Evolutionary conservation across 2,113 vertebrate species (phyloP), one percentile per base, ranked within the genome.

Genomic region (Psophia crepitans): DNA sequence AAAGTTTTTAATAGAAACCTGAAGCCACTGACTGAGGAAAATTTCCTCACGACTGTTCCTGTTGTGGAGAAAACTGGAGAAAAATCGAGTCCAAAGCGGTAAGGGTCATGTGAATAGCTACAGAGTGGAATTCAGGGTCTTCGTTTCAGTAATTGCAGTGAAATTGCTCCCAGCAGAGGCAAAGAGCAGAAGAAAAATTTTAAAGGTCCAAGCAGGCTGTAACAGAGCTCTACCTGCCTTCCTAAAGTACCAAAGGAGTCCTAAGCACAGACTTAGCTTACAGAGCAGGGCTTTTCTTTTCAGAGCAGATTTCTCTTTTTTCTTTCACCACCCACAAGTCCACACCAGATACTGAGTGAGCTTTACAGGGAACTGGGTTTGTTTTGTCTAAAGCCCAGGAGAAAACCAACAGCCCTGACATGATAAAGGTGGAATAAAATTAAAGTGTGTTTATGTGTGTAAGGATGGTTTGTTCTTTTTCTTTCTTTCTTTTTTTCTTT

Each of bases 1-100:
- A 93, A 95, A 95, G 91, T 92, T 97, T 97, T 90, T 94, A 87
- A 87, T 95, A 89, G 95, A 97, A 96, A 94, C 88, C 74, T 92
- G 86, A 94, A 95, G 92, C 78, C 93, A 90, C 54, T 54, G 63
- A 73, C 86, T 87, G 86, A 84, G 87, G 74, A 94, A 95, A 94
- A 95, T 89, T 90, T 90, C 83, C 54, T 96, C 70, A 87, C 5
- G 1, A 90, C 73, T 84, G 58, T 96, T 96, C 94, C 64, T 96
- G 91, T 97, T 91, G 75, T 74, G 80, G 91, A 95, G 82, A 96
- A 96, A 96, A 97, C 94, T 94, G 87, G 76, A 88, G 82, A 63
- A 95, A 93, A 93, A 96, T 81, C 73, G 83, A 97, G 89, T 80
- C 87, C 43, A 30, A 94, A 95, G 61, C 51, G 39, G 84, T 39